phyloP scores from a whole-genome alignment of 2,797 vertebrate genomes.

The Anguilla marmorata region DNA sequence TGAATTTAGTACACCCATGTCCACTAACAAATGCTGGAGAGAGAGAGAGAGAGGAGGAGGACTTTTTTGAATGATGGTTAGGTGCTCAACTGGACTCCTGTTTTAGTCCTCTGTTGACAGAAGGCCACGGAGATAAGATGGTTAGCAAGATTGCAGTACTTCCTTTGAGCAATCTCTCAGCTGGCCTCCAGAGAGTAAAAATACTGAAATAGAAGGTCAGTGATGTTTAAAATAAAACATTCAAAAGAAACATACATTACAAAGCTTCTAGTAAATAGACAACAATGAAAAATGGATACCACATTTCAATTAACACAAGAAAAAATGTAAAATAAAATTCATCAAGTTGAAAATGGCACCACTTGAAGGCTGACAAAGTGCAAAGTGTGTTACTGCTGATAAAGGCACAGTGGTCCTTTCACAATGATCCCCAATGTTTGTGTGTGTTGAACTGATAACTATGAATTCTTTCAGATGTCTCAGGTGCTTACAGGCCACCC shows the following conservation, averaged over 20 bases:
- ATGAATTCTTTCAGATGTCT: background rate
- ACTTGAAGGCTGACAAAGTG: background rate
- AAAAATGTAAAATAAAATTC: background rate
- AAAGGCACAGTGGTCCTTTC: background rate
- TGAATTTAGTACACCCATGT: background rate
- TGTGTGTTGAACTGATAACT: background rate
- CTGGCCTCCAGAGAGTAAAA: slow-evolving; percentile 14
- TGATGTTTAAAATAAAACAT: slow-evolving; percentile 21
- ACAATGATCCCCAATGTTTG: no score
- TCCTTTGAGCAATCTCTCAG: slow-evolving; percentile 31
- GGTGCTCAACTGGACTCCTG: slow-evolving; percentile 16
- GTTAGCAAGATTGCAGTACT: slow-evolving; percentile 29
- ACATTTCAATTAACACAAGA: background rate
- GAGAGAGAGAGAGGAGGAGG: background rate
- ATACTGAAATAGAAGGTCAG: slow-evolving; percentile 19
- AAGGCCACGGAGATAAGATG: slow-evolving; percentile 34
- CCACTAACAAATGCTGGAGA: background rate
- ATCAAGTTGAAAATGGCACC: background rate
- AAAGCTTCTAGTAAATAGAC: background rate
- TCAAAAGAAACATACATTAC: background rate
- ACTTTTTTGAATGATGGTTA: slow-evolving; percentile 1
- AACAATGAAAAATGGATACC: background rate
- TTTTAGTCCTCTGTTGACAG: slow-evolving; percentile 27
- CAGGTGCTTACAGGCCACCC: background rate
- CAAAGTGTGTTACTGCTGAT: background rate